Evolutionary conservation across 2,797 vertebrate genomes (phyloP).

Genomic region (Phalloptychus januarius): DNA sequence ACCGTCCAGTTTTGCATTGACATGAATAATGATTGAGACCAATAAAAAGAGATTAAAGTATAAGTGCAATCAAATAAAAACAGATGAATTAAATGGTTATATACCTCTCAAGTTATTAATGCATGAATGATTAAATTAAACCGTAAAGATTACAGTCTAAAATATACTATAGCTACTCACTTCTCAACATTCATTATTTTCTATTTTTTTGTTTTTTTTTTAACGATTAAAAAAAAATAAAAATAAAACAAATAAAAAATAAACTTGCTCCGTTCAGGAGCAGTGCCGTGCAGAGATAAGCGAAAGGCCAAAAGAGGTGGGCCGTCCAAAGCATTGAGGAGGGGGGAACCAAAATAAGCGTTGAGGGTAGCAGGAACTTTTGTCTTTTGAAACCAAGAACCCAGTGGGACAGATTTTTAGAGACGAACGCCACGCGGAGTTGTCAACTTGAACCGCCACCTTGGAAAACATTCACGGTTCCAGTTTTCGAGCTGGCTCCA

Average conservation of each 20-base stretch:
- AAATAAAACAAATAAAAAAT: slow-evolving; percentile 34
- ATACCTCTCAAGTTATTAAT: slow-evolving; percentile 18
- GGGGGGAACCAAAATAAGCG: background rate
- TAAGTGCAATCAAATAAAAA: slow-evolving; percentile 32
- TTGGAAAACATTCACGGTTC: slow-evolving; percentile 62
- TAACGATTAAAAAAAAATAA: background rate
- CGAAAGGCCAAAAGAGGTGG: slow-evolving; percentile 49
- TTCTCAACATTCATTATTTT: slow-evolving; percentile 70
- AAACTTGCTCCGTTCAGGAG: slow-evolving; percentile 56
- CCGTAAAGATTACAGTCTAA: slow-evolving; percentile 37
- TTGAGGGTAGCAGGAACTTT: slow-evolving; percentile 29
- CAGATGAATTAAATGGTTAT: slow-evolving; percentile 26
- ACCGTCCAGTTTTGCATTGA: slow-evolving; percentile 5
- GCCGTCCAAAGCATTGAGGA: slow-evolving; percentile 14
- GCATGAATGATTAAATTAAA: slow-evolving; percentile 42
- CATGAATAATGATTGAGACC: slow-evolving; percentile 18
- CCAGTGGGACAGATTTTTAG: slow-evolving; percentile 24
- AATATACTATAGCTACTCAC: slow-evolving; percentile 44
- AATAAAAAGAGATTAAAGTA: slow-evolving; percentile 42
- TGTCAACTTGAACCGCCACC: slow-evolving; percentile 5
- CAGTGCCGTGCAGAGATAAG: slow-evolving; percentile 69
- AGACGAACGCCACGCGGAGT: slow-evolving; percentile 13
- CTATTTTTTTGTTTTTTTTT: slow-evolving; percentile 29
- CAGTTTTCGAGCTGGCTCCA: slow-evolving; percentile 36
- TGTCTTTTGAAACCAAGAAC: slow-evolving; percentile 17